Conservation (phyloP, 2,888 invertebrate genomes). For the Erebia aethiops region DNA sequence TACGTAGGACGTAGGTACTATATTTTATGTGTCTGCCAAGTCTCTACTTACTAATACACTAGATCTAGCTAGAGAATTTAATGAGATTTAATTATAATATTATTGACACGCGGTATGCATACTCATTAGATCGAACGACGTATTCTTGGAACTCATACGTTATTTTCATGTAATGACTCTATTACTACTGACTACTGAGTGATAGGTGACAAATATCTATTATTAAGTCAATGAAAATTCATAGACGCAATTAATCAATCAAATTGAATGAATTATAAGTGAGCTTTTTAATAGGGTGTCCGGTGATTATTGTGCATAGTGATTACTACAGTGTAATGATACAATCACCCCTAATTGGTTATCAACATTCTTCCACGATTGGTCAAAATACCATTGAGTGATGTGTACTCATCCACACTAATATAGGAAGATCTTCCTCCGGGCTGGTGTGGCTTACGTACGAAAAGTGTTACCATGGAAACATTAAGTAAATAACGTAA, state of each 20-base stretch:
- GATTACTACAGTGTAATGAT: too few species aligned
- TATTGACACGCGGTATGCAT: slow-evolving; percentile 27
- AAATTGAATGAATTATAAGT: slow-evolving; percentile 1
- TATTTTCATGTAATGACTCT: slow-evolving; percentile 12
- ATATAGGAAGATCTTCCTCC: too few species aligned
- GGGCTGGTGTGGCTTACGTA: too few species aligned
- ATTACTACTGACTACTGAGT: too few species aligned
- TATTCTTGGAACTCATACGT: background rate
- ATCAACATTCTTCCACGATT: too few species aligned
- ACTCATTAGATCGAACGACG: slow-evolving; percentile 8
- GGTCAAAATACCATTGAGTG: too few species aligned
- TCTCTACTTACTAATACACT: background rate
- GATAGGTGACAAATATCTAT: slow-evolving; percentile 1
- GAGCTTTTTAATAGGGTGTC: background rate
- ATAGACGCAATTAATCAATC: slow-evolving; percentile 9
- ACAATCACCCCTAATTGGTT: too few species aligned
- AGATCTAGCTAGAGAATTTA: background rate
- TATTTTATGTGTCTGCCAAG: background rate
- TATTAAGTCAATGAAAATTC: slow-evolving; percentile 15
- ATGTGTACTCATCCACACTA: too few species aligned
- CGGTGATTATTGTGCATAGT: background rate
- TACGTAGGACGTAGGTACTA: too few species aligned
- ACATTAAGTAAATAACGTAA: too few species aligned
- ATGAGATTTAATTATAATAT: slow-evolving; percentile 23
- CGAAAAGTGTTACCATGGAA: too few species aligned